A percentile compares a stretch with the other conserved stretches of the same genome.
These are phyloP conservation scores for Hypselothyrea guttata DNA, from an alignment of 2,888 invertebrate species.

Conservation along the genomic window DNA sequence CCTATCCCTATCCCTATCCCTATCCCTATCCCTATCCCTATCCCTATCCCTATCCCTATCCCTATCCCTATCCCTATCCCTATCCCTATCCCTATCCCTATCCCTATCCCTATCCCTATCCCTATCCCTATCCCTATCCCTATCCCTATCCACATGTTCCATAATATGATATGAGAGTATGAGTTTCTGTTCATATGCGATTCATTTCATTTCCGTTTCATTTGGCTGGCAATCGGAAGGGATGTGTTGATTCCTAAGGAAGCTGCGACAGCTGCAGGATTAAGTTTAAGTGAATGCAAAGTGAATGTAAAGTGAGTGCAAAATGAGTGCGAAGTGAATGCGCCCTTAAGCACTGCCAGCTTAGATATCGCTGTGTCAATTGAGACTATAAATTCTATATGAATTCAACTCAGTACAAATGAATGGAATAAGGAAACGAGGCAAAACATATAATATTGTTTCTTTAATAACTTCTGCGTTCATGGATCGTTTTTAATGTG, in stretches of 20 bases:
- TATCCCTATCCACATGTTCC: slow-evolving; percentile 1
- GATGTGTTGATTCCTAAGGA: slow-evolving; percentile 8
- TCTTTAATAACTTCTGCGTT: too few species aligned
- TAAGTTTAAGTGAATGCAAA: slow-evolving; percentile 36
- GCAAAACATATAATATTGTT: too few species aligned
- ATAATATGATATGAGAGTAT: slow-evolving; percentile 6
- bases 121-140: background rate
- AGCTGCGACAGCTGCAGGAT: slow-evolving; percentile 33
- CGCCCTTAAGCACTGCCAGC: background rate
- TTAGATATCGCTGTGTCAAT: too few species aligned
- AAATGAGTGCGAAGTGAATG: slow-evolving; percentile 9
- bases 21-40: background rate
- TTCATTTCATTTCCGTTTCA: slow-evolving; percentile 49
- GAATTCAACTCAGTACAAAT: too few species aligned
- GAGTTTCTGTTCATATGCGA: slow-evolving; percentile 8
- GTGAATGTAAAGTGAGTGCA: slow-evolving; percentile 13
- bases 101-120: background rate
- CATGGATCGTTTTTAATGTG: too few species aligned
- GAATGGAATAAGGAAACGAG: too few species aligned
- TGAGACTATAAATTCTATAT: too few species aligned
- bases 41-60: background rate
- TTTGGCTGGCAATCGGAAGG: slow-evolving; percentile 29
- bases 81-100: background rate
- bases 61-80: background rate
- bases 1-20: background rate